A percentile compares a stretch with the other conserved stretches of the same genome.
These are phyloP conservation scores for Hypomecis punctinalis DNA, from an alignment of 2,888 invertebrate genomes.

Conservation along the genomic window DNA sequence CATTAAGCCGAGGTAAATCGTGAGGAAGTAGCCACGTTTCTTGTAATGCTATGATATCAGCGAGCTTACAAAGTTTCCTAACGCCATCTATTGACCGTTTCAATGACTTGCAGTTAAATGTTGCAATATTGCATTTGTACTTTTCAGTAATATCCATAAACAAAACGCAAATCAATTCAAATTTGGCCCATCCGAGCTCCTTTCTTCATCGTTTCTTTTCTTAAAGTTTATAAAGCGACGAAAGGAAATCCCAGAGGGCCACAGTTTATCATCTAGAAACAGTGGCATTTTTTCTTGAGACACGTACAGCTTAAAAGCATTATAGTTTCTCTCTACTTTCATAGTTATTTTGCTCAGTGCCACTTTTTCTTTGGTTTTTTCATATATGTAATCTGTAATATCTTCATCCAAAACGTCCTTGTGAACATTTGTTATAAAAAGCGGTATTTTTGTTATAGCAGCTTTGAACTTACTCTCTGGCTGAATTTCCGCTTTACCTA, in stretches of 20 bases:
- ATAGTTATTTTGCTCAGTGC: neutral
- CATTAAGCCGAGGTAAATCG: neutral
- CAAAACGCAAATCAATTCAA: neutral
- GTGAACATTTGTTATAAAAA: too few species aligned
- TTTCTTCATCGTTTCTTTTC: neutral
- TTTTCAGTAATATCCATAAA: neutral
- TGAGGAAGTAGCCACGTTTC: neutral
- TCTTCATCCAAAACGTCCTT: neutral
- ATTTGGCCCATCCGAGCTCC: neutral
- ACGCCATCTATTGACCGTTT: neutral
- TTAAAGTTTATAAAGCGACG: neutral
- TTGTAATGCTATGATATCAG: too few species aligned
- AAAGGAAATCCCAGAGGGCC: neutral
- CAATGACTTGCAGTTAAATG: neutral
- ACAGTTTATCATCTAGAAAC: neutral
- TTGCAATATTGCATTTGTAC: neutral
- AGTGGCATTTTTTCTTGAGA: neutral
- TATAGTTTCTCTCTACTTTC: neutral
- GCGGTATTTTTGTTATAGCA: too few species aligned
- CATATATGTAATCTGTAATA: conserved; percentile 1
- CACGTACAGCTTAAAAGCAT: neutral
- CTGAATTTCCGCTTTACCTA: neutral
- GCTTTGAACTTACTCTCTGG: neutral
- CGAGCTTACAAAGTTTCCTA: neutral
- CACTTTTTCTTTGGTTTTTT: neutral